Evolutionary conservation across 2,888 invertebrate species (phyloP).

Genomic region (Sesamia inferens): DNA sequence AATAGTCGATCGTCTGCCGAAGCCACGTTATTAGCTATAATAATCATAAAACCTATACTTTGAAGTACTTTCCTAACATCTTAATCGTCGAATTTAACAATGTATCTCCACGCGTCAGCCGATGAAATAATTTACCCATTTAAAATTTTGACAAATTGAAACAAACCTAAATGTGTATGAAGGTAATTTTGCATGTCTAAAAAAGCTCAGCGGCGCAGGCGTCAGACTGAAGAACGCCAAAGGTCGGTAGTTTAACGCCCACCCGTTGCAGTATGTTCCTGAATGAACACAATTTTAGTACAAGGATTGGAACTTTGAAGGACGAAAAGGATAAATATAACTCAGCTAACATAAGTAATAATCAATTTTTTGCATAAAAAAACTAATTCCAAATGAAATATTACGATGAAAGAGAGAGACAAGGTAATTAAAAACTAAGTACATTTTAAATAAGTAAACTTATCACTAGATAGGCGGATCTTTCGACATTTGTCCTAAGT

Average conservation of each 20-base stretch:
- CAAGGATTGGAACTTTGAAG: neutral
- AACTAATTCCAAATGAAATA: conserved; percentile 1
- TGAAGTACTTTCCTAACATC: conserved; percentile 17
- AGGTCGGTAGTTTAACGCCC: conserved; percentile 10
- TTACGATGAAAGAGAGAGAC: conserved; percentile 51
- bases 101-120: conserved; percentile 16
- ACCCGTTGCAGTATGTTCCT: conserved; percentile 6
- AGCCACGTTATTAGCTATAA: conserved; percentile 26
- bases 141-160: conserved; percentile 24
- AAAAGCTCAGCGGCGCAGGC: conserved; percentile 12
- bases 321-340: neutral
- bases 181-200: neutral
- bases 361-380: neutral
- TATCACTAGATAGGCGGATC: conserved; percentile 85
- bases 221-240: conserved; percentile 9
- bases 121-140: conserved; percentile 7
- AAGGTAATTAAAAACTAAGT: conserved; percentile 60
- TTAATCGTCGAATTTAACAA: conserved; percentile 19
- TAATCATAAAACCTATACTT: conserved; percentile 15
- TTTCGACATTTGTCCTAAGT: conserved; percentile 83
- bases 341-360: neutral
- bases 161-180: conserved; percentile 2
- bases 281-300: neutral
- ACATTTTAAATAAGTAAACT: conserved; percentile 69
- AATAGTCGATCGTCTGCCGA: conserved; percentile 35